A percentile compares a stretch with the other conserved stretches of the same genome.
phyloP scores from a whole-genome alignment of 2,113 vertebrate species.

The Prietella phreatophila region DNA sequence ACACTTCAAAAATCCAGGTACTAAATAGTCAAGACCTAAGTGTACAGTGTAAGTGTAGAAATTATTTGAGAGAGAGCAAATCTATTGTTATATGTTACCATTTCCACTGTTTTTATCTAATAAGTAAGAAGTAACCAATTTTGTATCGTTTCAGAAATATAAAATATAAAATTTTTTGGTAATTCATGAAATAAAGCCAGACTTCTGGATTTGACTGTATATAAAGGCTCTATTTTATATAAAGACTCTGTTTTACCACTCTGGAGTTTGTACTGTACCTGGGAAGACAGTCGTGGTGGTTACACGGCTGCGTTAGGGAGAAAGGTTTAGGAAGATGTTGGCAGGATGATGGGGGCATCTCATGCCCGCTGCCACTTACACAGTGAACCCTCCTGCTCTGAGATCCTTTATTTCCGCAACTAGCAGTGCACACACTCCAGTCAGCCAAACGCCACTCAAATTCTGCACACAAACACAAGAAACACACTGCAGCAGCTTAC shows the following conservation, averaged over 20 bases:
- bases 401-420: slow-evolving; percentile 79
- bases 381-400: slow-evolving; percentile 71
- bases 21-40: not conserved
- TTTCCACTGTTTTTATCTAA: not conserved
- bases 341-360: slow-evolving; percentile 71
- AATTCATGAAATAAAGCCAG: not conserved
- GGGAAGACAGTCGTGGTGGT: slow-evolving; percentile 77
- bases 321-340: slow-evolving; percentile 69
- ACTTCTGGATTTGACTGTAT: not conserved
- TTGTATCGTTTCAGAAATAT: not conserved
- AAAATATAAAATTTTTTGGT: not conserved
- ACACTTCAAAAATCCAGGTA: not conserved
- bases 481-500: not conserved
- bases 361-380: slow-evolving; percentile 57
- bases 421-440: slow-evolving; percentile 80
- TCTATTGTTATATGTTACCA: not conserved
- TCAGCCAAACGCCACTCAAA: slow-evolving; percentile 75
- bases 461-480: slow-evolving; percentile 63
- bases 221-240: not conserved
- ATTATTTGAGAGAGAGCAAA: not conserved
- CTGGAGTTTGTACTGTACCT: slow-evolving; percentile 67
- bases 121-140: too few relatives aligned
- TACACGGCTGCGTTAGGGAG: slow-evolving; percentile 70
- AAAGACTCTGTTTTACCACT: not conserved
- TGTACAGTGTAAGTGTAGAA: not conserved